Base-by-base conservation (phyloP, 2,113 vertebrate species). In the Ctenomys sociabilis region DNA sequence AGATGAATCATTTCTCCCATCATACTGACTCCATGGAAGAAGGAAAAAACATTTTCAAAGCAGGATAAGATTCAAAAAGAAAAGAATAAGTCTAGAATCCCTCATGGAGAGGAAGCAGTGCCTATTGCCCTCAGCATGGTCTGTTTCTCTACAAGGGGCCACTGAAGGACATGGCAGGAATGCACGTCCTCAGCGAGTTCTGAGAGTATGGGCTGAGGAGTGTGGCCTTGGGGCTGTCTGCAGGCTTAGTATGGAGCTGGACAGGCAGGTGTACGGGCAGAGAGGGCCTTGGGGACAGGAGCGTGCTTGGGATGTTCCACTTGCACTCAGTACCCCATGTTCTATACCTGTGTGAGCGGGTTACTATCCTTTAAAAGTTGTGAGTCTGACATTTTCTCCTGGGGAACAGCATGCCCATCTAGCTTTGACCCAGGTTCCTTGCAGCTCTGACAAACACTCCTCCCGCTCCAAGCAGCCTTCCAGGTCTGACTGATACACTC, bases 91-190 rank as follows among this genome's bases (percentile, higher is more conserved):
- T 49, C 35, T 52, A 12, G 28, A 32, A 1, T 52, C 63, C 49
- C n/a, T 37, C 3, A 16, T 16, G 2, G 2, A 1, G n/a, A 24
- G 3, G 64, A 4, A 37, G 17, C 5, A 0, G 4, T 0, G 5
- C 57, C 32, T 24, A 0, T 7, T 2, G 26, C 1, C 0, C 45
- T 1, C 5, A 0, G 0, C 35, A 7, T 3, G 0, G 57, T 7
- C 16, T 8, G 21, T 16, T n/a, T 14, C 6, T 26, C 32, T 57
- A 32, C 10, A 4, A 2, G 0, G 26, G 26, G 86, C 32, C 35
- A n/a, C 30, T 2, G 7, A 54, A 49, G 4, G 26, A 17, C 2
- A 12, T 0, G 10, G 72, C 11, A 13, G 11, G 37, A 22, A 73
- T 4, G 0, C 8, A 22, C 13, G 22, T 73, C 37, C 72, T 73